Base-by-base conservation (phyloP, 2,797 vertebrate genomes). In the Pelochelys cantorii region DNA sequence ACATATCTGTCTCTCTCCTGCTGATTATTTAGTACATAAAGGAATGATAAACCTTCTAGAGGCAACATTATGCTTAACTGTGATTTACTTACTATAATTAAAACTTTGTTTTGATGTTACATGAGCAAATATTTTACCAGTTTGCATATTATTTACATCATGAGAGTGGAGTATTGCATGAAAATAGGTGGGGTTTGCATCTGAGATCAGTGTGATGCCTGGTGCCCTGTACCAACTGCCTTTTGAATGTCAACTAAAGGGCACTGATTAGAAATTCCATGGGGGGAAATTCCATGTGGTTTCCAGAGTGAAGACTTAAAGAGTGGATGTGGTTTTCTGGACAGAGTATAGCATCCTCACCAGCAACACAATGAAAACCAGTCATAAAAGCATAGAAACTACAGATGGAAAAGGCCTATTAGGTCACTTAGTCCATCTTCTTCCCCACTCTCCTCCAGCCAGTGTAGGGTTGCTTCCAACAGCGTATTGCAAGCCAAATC, bases 81-180 rank as follows among this genome's bases (percentile, higher is more conserved):
- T 79, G n/a, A 29, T 80, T 88, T 71, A 9, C 88, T 85, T 91
- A 78, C 94, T 94, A 91, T 71, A 89, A 25, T 55, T 90, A 87
- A 90, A 92, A 0, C n/a, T 22, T 22, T 81, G 6, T 17, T 92
- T 84, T 86, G 85, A 29, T n/a, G 83, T 10, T 84, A 29, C 84
- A 29, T 81, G 92, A 62, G 74, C 29, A 87, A 93, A 48, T 92
- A 79, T 56, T 95, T 94, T 83, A 79, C 55, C 68, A 10, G 10
- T 85, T 13, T 81, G 17, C 25, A n/a, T 42, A 1, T 80, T 2
- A 68, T 8, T 71, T 56, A 27, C 37, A 65, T 86, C 81, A 15
- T 79, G 88, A 77, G 25, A 77, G 52, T 81, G 84, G 29, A 59
- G 79, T 71, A 81, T 23, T 83, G 62, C 83, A 71, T 31, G n/a